Base-by-base conservation (phyloP, 2,888 invertebrate genomes). In the Neocrepidodera transversa region DNA sequence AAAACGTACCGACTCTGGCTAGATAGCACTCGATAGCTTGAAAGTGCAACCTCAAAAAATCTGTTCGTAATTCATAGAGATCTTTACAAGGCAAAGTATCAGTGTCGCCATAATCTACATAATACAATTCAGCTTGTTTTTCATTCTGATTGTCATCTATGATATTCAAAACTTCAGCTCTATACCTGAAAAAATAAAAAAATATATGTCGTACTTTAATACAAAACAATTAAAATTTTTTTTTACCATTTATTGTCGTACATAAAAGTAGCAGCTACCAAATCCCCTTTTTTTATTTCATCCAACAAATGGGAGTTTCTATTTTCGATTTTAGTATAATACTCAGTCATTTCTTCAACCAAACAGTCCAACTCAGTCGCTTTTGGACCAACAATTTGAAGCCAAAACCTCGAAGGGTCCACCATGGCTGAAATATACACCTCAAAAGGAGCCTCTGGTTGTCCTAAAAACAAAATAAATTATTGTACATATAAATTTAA, bases 11-110 rank as follows among this genome's bases (percentile, higher is more conserved):
- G 5, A 93, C 85, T 59, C 88, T 88, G 4, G 90, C 89, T 64
- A 95, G 81, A 76, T 87, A 90, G 77, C 94, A 94, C 78, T 95
- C 93, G 76, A 95, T 88, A 0, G 95, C 95, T 85, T 95, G 90
- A 73, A 89, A 88, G 45, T 89, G 84, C 10, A 93, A 82, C 50
- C 85, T 81, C 47, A 92, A 78, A 73, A 91, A 86, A 74, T 93
- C 90, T 0, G 91, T 89, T 35, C 90, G 84, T 60, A 94, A 80
- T 70, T 90, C 89, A 66, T 86, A 88, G 8, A 94, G 79, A 61
- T 90, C 86, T 50, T 84, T 82, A 2, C 85, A 83, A 0, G 84
- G 80, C 2, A 91, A 83, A 71, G 85, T 84, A 70, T 90, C 90
- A 60, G 86, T 86, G 78, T 95, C 93, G 0, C 95, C 95, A 78